Evolutionary conservation across 2,888 invertebrate species (phyloP).

Genomic region (Theretra japonica): DNA sequence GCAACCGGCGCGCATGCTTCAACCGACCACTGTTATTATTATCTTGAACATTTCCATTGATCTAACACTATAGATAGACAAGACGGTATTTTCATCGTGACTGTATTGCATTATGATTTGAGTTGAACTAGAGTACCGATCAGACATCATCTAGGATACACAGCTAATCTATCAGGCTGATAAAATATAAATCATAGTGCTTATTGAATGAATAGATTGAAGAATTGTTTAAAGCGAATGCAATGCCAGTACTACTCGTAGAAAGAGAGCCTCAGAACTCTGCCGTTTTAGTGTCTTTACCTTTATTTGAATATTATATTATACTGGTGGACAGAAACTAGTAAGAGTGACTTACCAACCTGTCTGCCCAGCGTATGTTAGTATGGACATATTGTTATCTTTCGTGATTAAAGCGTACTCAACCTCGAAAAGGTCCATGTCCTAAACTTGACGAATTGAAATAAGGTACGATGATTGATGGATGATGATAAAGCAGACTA

Average conservation of each 20-base stretch:
- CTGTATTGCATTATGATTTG: background rate
- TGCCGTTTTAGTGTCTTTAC: background rate
- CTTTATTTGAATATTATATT: too few species aligned
- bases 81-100: background rate
- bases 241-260: too few species aligned
- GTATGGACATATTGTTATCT: background rate
- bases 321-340: too few species aligned
- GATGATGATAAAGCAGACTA: too few species aligned
- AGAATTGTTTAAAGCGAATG: too few species aligned
- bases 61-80: constrained; percentile 3
- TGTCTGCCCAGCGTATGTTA: background rate
- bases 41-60: constrained; percentile 34
- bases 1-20: constrained; percentile 42
- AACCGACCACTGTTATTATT: constrained; percentile 39
- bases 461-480: too few species aligned
- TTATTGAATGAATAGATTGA: too few species aligned
- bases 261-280: too few species aligned
- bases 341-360: background rate
- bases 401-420: background rate
- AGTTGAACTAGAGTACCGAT: background rate
- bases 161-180: too few species aligned
- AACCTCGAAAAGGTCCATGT: too few species aligned
- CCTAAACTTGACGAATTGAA: too few species aligned
- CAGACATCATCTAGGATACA: background rate
- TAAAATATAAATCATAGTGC: too few species aligned